Conservation (phyloP, 64 coral and sea anemone genomes). For the Actinia tenebrosa region DNA sequence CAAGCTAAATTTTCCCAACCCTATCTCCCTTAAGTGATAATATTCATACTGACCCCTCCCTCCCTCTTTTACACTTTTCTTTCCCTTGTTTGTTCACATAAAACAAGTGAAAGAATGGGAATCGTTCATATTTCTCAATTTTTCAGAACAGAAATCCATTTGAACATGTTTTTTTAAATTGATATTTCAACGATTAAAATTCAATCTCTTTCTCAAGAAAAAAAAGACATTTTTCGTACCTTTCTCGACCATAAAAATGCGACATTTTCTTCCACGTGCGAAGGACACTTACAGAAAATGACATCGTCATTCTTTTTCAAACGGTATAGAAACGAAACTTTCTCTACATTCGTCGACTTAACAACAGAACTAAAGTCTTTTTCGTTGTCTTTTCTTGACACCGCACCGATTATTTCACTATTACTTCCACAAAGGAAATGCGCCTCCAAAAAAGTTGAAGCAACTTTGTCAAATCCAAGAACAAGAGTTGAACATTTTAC, state of each 20-base stretch:
- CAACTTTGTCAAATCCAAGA: constrained; percentile 75
- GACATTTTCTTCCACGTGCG: constrained; percentile 43
- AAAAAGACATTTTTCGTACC: constrained; percentile 16
- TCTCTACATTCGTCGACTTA: neutral
- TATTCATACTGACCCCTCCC: too few species aligned
- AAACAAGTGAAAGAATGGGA: neutral
- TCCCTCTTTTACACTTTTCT: too few species aligned
- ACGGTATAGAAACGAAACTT: constrained; percentile 26
- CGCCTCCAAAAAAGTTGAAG: constrained; percentile 63
- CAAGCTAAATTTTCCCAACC: too few species aligned
- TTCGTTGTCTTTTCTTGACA: constrained; percentile 19
- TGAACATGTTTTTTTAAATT: too few species aligned
- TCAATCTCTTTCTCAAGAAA: neutral
- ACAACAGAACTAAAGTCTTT: constrained; percentile 1
- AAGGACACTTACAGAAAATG: constrained; percentile 41
- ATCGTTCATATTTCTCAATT: neutral
- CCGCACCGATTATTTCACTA: constrained; percentile 37
- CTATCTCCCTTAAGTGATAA: too few species aligned
- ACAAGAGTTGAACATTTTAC: constrained; percentile 44
- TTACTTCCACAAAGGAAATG: constrained; percentile 57
- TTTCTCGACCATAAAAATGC: constrained; percentile 76
- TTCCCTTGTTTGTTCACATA: neutral
- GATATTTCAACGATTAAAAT: neutral
- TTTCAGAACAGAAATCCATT: too few species aligned
- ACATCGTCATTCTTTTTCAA: constrained; percentile 42